phyloP scores from a whole-genome alignment of 1,140 invertebrate genomes.

The Formica selysi region DNA sequence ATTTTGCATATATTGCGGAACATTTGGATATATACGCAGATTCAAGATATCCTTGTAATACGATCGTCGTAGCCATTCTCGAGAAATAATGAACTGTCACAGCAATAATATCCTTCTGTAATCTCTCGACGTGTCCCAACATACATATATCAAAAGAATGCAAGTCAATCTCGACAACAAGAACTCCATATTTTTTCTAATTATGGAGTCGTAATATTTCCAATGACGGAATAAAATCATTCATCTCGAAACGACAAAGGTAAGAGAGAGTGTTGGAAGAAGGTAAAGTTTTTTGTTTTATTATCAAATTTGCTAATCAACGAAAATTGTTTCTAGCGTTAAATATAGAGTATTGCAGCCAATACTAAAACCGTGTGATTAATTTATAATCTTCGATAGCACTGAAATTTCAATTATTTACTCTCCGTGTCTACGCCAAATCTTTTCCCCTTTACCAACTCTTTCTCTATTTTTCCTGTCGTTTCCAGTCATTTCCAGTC shows the following conservation, averaged over 20 bases:
- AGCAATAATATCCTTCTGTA: not conserved
- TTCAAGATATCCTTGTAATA: not conserved
- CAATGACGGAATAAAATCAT: conserved; percentile 7
- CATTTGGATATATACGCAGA: not conserved
- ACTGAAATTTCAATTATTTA: not conserved
- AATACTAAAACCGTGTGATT: not conserved
- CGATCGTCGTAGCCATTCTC: not conserved
- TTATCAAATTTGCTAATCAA: conserved; percentile 25
- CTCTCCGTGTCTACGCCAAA: not conserved
- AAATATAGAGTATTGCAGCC: not conserved
- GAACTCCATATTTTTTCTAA: conserved; percentile 32
- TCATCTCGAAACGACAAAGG: conserved; percentile 10
- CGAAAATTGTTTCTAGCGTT: not conserved
- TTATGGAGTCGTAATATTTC: conserved; percentile 4
- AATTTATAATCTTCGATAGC: not conserved
- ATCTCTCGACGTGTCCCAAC: not conserved
- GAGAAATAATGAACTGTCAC: not conserved
- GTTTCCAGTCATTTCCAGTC: not conserved
- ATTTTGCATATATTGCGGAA: not conserved
- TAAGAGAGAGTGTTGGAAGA: not conserved
- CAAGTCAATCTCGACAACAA: conserved; percentile 59
- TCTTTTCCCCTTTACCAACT: not conserved
- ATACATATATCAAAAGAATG: conserved; percentile 74
- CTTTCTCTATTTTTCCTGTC: not conserved
- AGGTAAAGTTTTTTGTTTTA: not conserved